Conservation (phyloP, 2,113 vertebrate genomes). For the Nanorana parkeri region DNA sequence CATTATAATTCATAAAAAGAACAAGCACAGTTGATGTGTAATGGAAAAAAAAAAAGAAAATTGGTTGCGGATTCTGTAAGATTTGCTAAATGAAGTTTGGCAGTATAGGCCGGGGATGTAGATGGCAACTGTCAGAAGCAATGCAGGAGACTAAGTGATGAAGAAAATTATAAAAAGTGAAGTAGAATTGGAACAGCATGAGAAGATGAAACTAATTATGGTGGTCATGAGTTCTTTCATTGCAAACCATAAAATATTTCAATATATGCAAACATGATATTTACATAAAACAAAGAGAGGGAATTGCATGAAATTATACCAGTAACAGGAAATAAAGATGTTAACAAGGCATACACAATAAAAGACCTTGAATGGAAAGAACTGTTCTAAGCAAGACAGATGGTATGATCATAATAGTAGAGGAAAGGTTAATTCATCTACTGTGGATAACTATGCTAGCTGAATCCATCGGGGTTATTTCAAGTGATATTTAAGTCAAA, state of each 20-base stretch:
- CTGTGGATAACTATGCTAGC: no score
- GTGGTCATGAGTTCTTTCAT: conserved; percentile 19
- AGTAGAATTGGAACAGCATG: background rate
- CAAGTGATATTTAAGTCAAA: no score
- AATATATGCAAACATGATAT: background rate
- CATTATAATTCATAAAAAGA: no score
- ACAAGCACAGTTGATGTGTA: no score
- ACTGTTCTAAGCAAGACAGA: no score
- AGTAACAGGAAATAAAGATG: background rate
- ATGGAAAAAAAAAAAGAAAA: background rate
- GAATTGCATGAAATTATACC: background rate
- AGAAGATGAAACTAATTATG: conserved; percentile 12
- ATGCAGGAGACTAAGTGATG: conserved; percentile 23
- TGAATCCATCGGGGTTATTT: no score
- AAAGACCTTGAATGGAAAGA: no score
- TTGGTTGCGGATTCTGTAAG: background rate
- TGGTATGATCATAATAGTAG: no score
- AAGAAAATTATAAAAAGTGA: conserved; percentile 30
- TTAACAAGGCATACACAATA: background rate
- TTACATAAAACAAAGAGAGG: background rate
- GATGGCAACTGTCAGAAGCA: conserved; percentile 35
- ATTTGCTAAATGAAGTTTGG: conserved; percentile 11
- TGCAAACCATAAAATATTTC: background rate
- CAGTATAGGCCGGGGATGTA: background rate
- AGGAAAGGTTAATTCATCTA: no score